Percentiles rank a stretch among this genome's conserved stretches.
Conservation (phyloP, 2,888 invertebrate species). For the Leptinotarsa haldemani region DNA sequence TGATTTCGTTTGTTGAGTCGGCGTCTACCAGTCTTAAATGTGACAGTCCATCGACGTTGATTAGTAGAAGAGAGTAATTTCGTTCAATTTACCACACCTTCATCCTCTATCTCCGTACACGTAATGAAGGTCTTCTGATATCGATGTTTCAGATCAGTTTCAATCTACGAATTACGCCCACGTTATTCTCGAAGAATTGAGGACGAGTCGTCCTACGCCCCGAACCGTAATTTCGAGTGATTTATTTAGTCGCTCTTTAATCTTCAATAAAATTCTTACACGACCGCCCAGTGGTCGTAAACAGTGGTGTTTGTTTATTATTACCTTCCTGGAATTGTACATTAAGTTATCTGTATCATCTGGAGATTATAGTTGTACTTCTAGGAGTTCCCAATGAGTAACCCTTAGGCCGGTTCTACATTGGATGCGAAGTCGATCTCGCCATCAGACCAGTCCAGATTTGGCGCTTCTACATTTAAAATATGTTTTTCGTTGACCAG, state of each 20-base stretch:
- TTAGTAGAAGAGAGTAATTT: constrained; percentile 22
- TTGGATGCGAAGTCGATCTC: no score
- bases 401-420: no score
- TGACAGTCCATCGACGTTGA: neutral
- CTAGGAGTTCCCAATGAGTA: no score
- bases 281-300: constrained; percentile 2
- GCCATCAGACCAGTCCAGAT: no score
- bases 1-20: neutral
- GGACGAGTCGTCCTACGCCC: constrained; percentile 22
- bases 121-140: constrained; percentile 13
- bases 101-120: constrained; percentile 5
- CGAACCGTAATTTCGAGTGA: constrained; percentile 22
- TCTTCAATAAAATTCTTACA: neutral
- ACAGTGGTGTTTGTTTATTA: neutral
- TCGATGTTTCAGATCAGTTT: constrained; percentile 27
- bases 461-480: no score
- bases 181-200: constrained; percentile 23
- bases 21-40: constrained; percentile 8
- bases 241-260: constrained; percentile 23
- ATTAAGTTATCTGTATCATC: no score
- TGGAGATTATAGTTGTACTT: no score
- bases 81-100: constrained; percentile 19
- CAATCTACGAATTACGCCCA: constrained; percentile 30
- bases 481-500: no score
- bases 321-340: neutral